Base-by-base conservation (phyloP, 2,113 vertebrate species). In the Syngnathus scovelli region DNA sequence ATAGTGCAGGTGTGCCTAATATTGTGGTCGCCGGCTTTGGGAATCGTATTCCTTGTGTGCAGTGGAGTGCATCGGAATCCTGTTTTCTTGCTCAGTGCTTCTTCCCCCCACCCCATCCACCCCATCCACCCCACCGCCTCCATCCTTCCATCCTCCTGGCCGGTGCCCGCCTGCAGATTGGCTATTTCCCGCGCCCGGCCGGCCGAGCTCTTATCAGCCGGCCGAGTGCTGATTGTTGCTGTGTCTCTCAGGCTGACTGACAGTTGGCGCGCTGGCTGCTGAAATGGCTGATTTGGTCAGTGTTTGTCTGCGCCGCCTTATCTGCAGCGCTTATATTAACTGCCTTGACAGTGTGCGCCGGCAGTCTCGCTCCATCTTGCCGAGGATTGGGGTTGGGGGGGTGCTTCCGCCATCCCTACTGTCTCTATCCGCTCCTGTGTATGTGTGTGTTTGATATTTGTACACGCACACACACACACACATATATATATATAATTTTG, bases 281-380 rank as follows among this genome's bases (percentile, higher is more conserved):
- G 87, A 90, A 90, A 91, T 81, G 89, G 85, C 89, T 90, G 91
- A 91, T 91, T 90, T 88, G 89, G 91, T 92, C 89, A 90, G 82
- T 92, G 91, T 92, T 91, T 92, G 90, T 92, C 89, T 91, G 90
- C 74, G 81, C 75, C 76, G 82, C 86, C 89, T 91, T 92, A 92
- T 92, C 91, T 89, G 84, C 88, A 85, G 84, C 81, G 87, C 89
- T 91, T 91, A 91, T 90, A 91, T 92, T 91, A 92, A 91, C 89
- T 90, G 88, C 86, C 86, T 87, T 90, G 86, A 90, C 90, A 90
- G 86, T 89, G 80, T 88, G 88, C 86, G 88, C 79, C 86, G 87
- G 88, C 87, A 90, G 88, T 88, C 84, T 81, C 85, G 86, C 89
- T 90, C 87, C 85, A 88, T 92, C 90, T 90, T 85, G 55, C 33